Evolutionary conservation across 2,797 vertebrate species (phyloP).

Genomic region (Poeciliopsis infans): DNA sequence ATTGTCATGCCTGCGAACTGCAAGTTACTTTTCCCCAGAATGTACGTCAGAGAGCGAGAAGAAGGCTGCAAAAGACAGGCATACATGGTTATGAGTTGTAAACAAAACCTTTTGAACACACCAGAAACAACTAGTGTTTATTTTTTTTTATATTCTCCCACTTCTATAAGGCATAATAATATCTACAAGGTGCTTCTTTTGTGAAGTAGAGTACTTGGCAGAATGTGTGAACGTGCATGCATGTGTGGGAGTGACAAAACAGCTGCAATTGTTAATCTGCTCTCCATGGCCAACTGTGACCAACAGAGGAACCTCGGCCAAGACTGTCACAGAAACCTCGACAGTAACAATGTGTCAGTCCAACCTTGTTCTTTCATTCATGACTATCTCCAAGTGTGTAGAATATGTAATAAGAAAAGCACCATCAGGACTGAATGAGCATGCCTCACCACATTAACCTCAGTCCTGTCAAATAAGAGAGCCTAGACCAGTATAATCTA

Average conservation of each 20-base stretch:
- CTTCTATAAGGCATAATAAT: conserved; percentile 15
- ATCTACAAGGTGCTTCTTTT: conserved; percentile 16
- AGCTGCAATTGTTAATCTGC: conserved; percentile 77
- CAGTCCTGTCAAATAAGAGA: conserved; percentile 44
- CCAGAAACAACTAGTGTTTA: neutral
- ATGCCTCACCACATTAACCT: conserved; percentile 50
- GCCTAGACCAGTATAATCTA: conserved; percentile 48
- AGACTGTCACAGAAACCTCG: conserved; percentile 39
- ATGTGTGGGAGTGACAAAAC: conserved; percentile 66
- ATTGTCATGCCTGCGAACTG: conserved; percentile 98
- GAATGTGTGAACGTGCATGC: conserved; percentile 60
- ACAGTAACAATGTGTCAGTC: conserved; percentile 35
- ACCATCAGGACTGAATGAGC: conserved; percentile 30
- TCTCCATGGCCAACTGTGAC: conserved; percentile 68
- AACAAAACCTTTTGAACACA: conserved; percentile 23
- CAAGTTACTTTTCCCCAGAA: conserved; percentile 96
- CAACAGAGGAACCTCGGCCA: conserved; percentile 45
- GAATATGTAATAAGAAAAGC: conserved; percentile 46
- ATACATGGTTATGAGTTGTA: conserved; percentile 5
- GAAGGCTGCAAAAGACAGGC: conserved; percentile 81
- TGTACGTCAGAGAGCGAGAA: conserved; percentile 88
- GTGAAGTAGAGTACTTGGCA: conserved; percentile 31
- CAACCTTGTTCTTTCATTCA: conserved; percentile 46
- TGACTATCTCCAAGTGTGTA: conserved; percentile 36
- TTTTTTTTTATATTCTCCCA: neutral